Evolutionary conservation across 2,113 vertebrate genomes (phyloP), one percentile per base, ranked within the genome.

Genomic region (Corythornis cristatus): DNA sequence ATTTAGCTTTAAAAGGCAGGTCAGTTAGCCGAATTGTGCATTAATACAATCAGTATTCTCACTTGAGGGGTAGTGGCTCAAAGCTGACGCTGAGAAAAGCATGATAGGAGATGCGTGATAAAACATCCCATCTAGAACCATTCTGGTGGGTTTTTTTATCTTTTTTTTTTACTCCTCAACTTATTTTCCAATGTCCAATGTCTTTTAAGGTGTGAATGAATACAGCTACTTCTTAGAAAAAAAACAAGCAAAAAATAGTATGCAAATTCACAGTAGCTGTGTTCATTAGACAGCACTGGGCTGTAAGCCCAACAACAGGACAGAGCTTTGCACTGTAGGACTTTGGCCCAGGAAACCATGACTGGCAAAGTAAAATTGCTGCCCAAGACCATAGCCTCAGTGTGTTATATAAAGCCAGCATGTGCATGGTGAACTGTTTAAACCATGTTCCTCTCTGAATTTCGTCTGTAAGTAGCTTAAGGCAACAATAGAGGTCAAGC

Each of bases 401-500:
- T 79, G 79, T 21, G 8, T 67, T 0, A 0, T 46, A 16, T 73
- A 60, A 28, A 64, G 76, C 51, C 81, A 76, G 46, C 11, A 5
- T n/a, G 28, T 33, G 14, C 56, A 33, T 6, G 12, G 51, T 56
- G 64, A 51, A 11, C 66, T 60, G 51, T 35, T 72, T 81, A 89
- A 71, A 86, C 0, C 3, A 50, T 86, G 46, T 45, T 82, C 67
- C 74, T 91, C 66, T 51, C 66, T 83, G 31, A 83, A 65, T 92
- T 65, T 90, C 75, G 73, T 93, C 70, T 93, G 28, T 43, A 66
- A 48, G 56, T 46, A 89, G 43, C 37, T 93, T 95, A 70, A 64
- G 70, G 73, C 51, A 87, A 33, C 48, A 83, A 17, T 73, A 13
- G 79, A 51, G 79, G 77, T 79, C 33, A 92, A 67, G 11, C 35